Conservation (phyloP, 2,888 invertebrate species). For the Drepanosiphum platanoidis region DNA sequence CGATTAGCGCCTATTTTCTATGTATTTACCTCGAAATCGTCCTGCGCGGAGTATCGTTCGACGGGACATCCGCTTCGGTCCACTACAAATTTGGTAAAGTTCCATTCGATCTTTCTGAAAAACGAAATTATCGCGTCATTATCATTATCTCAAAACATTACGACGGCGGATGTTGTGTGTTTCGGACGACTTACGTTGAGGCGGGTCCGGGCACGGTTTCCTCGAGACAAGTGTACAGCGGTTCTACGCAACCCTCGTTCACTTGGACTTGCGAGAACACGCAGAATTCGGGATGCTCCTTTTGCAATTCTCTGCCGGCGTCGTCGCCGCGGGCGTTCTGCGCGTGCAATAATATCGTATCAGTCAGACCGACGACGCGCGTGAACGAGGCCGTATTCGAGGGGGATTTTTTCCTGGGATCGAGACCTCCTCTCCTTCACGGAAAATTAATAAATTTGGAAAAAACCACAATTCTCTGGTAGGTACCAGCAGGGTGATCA, state of each 20-base stretch:
- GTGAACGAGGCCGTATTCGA: too few species aligned
- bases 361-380: background rate
- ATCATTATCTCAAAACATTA: background rate
- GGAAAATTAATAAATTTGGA: too few species aligned
- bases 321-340: background rate
- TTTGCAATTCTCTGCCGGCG: background rate
- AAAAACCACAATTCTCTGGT: too few species aligned
- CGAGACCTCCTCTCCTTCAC: too few species aligned
- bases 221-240: background rate
- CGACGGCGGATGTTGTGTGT: background rate
- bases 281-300: background rate
- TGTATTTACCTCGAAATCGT: slow-evolving; percentile 64
- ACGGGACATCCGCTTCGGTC: slow-evolving; percentile 78
- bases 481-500: too few species aligned
- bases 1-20: background rate
- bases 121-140: background rate
- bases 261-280: background rate
- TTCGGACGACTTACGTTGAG: background rate
- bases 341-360: background rate
- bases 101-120: slow-evolving; percentile 82
- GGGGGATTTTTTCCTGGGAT: too few species aligned
- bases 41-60: slow-evolving; percentile 72
- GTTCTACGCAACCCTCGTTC: background rate
- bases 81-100: slow-evolving; percentile 87
- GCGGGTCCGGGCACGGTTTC: background rate